Evolutionary conservation across 1,140 invertebrate species (phyloP), one percentile per base, ranked within the genome.

Genomic region (Dendroctonus ponderosae): DNA sequence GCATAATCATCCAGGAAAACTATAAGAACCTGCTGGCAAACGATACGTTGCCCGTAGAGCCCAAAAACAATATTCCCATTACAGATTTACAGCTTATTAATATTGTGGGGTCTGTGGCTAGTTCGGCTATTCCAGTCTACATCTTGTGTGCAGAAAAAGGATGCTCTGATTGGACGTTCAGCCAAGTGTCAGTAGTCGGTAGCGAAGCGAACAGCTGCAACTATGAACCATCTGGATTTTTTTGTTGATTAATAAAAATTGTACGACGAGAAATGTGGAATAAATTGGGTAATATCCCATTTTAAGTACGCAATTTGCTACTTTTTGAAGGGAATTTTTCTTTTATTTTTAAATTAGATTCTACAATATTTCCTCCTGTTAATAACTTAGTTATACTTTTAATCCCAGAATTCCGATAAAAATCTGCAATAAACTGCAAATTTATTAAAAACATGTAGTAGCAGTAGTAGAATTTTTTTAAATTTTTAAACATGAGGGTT

Each of bases 41-140:
- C 14, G 14, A 44, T 7, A 50, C 8, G 7, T 6, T 12, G 4
- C n/a, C n/a, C 7, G 9, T 48, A 41, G 37, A 14, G 8, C 52
- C 62, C 8, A 46, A 46, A 38, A 57, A 64, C n/a, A 64, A 64
- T 48, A 64, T 64, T 57, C 62, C 62, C 7, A 64, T 64, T 41
- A 57, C 3, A 49, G n/a, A 53, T 40, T 50, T 64, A 12, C 15
- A 6, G 9, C 46, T 64, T 26, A 26, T 5, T 15, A 56, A 64
- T 38, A 64, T 64, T 50, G 6, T 40, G 8, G 62, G 62, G n/a
- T n/a, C 6, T 11, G 62, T 56, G 7, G 5, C 12, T 11, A 15
- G 14, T 39, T 8, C 26, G 3, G 50, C 62, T 8, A 40, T 64
- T 26, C 62, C 62, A 48, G 11, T 54, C 7, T 64, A 56, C 41